Evolutionary conservation across 2,113 vertebrate species (phyloP).

Genomic region (Entelurus aequoreus): DNA sequence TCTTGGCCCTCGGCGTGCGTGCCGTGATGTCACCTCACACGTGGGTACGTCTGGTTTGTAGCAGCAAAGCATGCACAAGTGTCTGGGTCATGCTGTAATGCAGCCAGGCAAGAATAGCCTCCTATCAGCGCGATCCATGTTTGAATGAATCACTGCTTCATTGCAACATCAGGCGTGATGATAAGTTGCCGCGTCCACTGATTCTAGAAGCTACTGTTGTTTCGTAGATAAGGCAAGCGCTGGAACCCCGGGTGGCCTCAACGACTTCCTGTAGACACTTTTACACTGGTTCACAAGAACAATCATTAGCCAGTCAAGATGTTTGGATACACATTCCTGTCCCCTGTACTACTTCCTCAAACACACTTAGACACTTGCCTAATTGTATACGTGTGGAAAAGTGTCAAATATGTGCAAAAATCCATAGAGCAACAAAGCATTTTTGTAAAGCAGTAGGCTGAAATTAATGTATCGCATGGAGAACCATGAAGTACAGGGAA

Average conservation of each 20-base stretch:
- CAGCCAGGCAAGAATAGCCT: slow-evolving; percentile 43
- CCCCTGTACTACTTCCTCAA: neutral
- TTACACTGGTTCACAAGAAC: slow-evolving; percentile 31
- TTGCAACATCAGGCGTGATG: slow-evolving; percentile 52
- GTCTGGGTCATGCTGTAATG: slow-evolving; percentile 62
- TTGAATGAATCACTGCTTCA: slow-evolving; percentile 57
- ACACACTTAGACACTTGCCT: neutral
- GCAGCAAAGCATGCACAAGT: slow-evolving; percentile 59
- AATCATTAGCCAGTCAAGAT: slow-evolving; percentile 47
- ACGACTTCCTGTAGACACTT: slow-evolving; percentile 48
- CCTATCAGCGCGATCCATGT: slow-evolving; percentile 56
- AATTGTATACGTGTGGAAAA: neutral
- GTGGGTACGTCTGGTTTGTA: slow-evolving; percentile 50
- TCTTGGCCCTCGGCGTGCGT: slow-evolving; percentile 43
- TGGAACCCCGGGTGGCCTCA: slow-evolving; percentile 39
- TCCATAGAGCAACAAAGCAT: neutral
- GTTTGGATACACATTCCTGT: slow-evolving; percentile 29
- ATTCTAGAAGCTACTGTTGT: slow-evolving; percentile 46
- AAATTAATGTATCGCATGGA: no score
- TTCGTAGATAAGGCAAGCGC: slow-evolving; percentile 52
- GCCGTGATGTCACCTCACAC: slow-evolving; percentile 54
- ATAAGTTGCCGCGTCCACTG: slow-evolving; percentile 58
- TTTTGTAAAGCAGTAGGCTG: neutral
- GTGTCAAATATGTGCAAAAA: neutral
- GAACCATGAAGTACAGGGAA: no score